Percentiles rank a stretch among this genome's conserved stretches.
These are phyloP conservation scores for Ophion ventricosus DNA, from an alignment of 2,888 invertebrate species.

Conservation along the genomic window DNA sequence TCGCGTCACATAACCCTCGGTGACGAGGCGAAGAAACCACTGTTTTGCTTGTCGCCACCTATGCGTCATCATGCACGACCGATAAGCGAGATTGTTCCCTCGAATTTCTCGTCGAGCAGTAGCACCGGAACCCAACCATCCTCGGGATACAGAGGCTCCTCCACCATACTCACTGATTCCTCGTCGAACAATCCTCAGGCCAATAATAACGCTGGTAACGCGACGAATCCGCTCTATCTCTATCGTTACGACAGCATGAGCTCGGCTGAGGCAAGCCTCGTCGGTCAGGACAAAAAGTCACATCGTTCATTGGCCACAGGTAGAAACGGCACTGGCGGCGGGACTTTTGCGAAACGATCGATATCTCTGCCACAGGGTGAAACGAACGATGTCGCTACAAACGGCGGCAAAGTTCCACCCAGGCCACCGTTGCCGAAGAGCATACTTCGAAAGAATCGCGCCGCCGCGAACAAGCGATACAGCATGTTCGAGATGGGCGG, in stretches of 20 bases:
- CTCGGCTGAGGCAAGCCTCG: slow-evolving; percentile 88
- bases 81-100: slow-evolving; percentile 85
- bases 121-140: slow-evolving; percentile 92
- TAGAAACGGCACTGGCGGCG: slow-evolving; percentile 65
- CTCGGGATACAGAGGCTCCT: slow-evolving; percentile 94
- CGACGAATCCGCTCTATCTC: slow-evolving; percentile 89
- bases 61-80: slow-evolving; percentile 85
- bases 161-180: slow-evolving; percentile 91
- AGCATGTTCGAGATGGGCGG: slow-evolving; percentile 92
- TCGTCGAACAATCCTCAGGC: slow-evolving; percentile 87
- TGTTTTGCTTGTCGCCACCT: slow-evolving; percentile 77
- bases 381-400: slow-evolving; percentile 80
- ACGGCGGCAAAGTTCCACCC: slow-evolving; percentile 85
- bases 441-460: slow-evolving; percentile 87
- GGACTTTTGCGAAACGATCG: slow-evolving; percentile 88
- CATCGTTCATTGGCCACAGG: slow-evolving; percentile 65
- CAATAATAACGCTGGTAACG: not conserved
- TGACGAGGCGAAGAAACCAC: slow-evolving; percentile 84
- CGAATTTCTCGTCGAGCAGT: slow-evolving; percentile 87
- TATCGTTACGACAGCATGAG: slow-evolving; percentile 92
- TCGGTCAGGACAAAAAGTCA: slow-evolving; percentile 79
- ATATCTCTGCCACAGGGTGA: slow-evolving; percentile 85
- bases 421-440: slow-evolving; percentile 90
- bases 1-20: slow-evolving; percentile 87
- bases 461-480: slow-evolving; percentile 84